Evolutionary conservation across 2,797 vertebrate species (phyloP).

Genomic region (Acrocephalus scirpaceus): DNA sequence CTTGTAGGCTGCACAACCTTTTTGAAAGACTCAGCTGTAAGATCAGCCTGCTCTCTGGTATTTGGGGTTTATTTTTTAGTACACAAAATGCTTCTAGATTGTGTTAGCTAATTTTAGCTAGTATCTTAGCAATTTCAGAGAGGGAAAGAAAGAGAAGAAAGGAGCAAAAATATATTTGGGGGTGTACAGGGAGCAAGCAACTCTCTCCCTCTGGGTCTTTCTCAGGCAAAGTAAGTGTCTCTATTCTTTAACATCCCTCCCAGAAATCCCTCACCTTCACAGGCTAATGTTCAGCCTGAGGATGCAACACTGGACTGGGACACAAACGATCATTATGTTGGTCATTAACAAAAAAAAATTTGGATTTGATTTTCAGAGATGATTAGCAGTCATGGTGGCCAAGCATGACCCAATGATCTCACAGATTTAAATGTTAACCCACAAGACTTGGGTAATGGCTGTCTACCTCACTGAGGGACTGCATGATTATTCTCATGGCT

Average conservation of each 20-base stretch:
- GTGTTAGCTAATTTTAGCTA: background rate
- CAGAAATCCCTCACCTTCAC: fast-evolving
- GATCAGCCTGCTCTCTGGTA: background rate
- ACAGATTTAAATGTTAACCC: background rate
- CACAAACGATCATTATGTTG: background rate
- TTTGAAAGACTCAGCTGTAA: background rate
- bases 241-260: background rate
- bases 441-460: fast-evolving
- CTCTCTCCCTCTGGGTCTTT: background rate
- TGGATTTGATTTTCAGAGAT: background rate
- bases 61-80: background rate
- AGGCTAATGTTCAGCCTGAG: background rate
- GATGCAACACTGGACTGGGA: background rate
- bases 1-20: background rate
- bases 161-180: background rate
- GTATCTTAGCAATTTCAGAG: background rate
- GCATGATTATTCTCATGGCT: background rate
- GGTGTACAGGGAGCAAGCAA: background rate
- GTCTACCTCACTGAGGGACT: background rate
- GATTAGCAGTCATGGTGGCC: background rate
- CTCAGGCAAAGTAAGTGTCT: background rate
- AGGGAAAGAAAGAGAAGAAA: background rate
- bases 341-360: background rate
- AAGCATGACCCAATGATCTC: background rate
- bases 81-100: background rate